phyloP scores from a whole-genome alignment of 2,113 vertebrate genomes.

The Numenius arquata region DNA sequence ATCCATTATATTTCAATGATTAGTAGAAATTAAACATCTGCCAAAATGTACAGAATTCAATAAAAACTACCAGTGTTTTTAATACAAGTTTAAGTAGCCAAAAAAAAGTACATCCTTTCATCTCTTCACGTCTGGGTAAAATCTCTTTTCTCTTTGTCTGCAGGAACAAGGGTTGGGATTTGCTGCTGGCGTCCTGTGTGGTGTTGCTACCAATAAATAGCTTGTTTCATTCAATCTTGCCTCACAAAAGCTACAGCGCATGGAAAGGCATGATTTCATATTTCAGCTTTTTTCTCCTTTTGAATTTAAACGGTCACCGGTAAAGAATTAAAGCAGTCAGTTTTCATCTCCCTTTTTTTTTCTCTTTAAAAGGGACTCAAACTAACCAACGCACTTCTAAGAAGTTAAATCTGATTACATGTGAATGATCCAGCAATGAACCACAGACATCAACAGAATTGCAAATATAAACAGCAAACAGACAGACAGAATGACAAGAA shows the following conservation, averaged over 20 bases:
- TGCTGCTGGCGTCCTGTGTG: slow-evolving; percentile 37
- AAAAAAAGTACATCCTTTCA: slow-evolving; percentile 55
- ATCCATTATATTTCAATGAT: slow-evolving; percentile 67
- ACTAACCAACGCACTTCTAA: slow-evolving; percentile 39
- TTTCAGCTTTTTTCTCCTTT: neutral
- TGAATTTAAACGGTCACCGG: slow-evolving; percentile 6
- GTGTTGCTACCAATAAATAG: slow-evolving; percentile 37
- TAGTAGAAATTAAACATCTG: slow-evolving; percentile 68
- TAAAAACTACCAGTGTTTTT: slow-evolving; percentile 63
- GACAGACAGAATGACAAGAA: slow-evolving; percentile 42
- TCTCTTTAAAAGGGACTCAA: slow-evolving; percentile 70
- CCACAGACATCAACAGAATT: slow-evolving; percentile 13
- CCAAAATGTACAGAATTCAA: slow-evolving; percentile 59
- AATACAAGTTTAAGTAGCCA: slow-evolving; percentile 54
- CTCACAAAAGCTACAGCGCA: slow-evolving; percentile 41
- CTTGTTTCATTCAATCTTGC: slow-evolving; percentile 52
- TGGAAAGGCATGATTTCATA: slow-evolving; percentile 64
- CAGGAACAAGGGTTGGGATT: neutral
- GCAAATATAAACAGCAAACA: slow-evolving; percentile 48
- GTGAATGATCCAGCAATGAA: slow-evolving; percentile 29
- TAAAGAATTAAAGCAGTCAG: slow-evolving; percentile 50
- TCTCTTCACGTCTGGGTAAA: neutral
- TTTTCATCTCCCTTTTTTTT: slow-evolving; percentile 71
- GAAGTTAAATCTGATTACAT: neutral
- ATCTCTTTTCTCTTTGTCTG: slow-evolving; percentile 7